These are phyloP conservation scores for Mirounga angustirostris DNA, from an alignment of 2,113 vertebrate genomes.

Conservation along the genomic window DNA sequence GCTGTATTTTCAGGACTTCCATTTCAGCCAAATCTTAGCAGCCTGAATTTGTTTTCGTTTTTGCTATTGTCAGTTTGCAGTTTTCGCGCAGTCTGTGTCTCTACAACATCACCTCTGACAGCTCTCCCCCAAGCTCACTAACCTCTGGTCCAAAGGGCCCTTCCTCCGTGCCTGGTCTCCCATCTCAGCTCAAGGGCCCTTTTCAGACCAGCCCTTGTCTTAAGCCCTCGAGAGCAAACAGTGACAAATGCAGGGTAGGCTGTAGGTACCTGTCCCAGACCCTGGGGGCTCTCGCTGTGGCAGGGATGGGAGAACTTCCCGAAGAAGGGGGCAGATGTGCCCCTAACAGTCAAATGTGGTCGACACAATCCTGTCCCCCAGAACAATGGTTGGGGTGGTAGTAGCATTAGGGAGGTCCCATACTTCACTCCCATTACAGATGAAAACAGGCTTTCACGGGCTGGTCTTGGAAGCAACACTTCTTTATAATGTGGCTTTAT, in stretches of 20 bases:
- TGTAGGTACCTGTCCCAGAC: not conserved
- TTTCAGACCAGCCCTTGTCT: not conserved
- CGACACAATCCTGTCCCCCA: not conserved
- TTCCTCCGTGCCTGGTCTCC: not conserved
- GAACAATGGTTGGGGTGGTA: fast-evolving
- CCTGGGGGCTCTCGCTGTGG: fast-evolving
- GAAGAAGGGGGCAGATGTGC: too few species aligned
- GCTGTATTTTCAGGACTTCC: not conserved
- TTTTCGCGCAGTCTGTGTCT: not conserved
- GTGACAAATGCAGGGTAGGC: fast-evolving
- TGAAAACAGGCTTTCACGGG: not conserved
- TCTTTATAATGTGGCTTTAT: not conserved
- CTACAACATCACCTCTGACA: not conserved
- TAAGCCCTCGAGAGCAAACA: not conserved
- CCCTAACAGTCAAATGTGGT: not conserved
- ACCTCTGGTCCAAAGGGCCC: not conserved
- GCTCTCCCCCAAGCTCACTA: not conserved
- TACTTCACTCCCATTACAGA: not conserved
- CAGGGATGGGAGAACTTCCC: not conserved
- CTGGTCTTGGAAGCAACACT: not conserved
- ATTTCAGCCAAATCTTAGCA: not conserved
- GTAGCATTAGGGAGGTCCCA: not conserved
- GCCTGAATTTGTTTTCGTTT: not conserved
- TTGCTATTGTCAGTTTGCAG: not conserved
- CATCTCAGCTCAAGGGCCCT: not conserved